Base-by-base conservation (phyloP, 2,113 vertebrate species). In the Bos javanicus region DNA sequence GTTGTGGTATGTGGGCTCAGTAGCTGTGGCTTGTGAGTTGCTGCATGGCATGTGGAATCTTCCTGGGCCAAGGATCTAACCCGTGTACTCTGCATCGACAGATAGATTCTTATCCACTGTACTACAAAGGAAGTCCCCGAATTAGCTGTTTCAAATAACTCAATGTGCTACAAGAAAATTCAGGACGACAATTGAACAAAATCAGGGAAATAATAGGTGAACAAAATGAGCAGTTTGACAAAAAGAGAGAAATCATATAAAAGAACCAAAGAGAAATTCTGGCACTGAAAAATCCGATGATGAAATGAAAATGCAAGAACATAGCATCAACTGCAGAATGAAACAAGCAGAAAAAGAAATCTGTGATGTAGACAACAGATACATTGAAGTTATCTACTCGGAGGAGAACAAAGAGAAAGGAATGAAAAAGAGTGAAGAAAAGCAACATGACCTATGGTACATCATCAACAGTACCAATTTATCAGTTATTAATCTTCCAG, bases 41-140 rank as follows among this genome's bases (percentile, higher is more conserved):
- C 67, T 39, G n/a, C n/a, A 39, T 23, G 67, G 17, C 19, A 71
- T 21, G 62, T 71, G 17, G 64, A 71, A 5, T 36, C 64, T 36
- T 71, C 64, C 64, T 71, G n/a, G 64, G n/a, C 64, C 64, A 71
- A 9, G 67, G 19, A 71, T 39, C 67, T 71, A 39, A 71, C 67
- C n/a, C 5, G 0, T 39, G n/a, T 39, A 39, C 10, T 10, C 2
- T 39, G n/a, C n/a, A 39, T 23, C 0, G 19, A 71, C 64, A 71
- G 64, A 71, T 23, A 39, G 67, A 71, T 71, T 39, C 19, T 71
- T 23, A 71, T 39, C 67, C 67, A 39, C 17, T 39, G 19, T 71
- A 71, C 19, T 39, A 71, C n/a, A 36, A 71, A 71, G n/a, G 21
- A 23, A 71, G n/a, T 39, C 67, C 19, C 5, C 10, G 19, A 12